Conservation (phyloP, 2,888 invertebrate genomes). For the Oscheius sp. region DNA sequence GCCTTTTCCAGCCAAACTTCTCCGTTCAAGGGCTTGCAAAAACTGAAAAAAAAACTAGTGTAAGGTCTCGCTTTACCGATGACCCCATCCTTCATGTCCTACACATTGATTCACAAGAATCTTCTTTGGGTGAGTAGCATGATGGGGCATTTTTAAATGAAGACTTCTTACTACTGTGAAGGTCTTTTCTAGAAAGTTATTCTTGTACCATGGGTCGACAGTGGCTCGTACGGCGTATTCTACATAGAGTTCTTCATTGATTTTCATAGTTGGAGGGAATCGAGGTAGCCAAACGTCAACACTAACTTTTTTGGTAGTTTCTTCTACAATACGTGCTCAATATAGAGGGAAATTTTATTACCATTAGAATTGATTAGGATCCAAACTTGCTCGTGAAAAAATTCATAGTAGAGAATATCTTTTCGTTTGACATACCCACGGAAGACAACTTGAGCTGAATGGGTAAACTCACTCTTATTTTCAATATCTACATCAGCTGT, state of each 20-base stretch:
- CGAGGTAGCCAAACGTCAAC: slow-evolving; percentile 59
- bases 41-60: slow-evolving; percentile 32
- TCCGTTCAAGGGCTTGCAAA: slow-evolving; percentile 56
- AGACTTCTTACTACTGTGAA: slow-evolving; percentile 49
- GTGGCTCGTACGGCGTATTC: slow-evolving; percentile 54
- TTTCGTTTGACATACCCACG: slow-evolving; percentile 55
- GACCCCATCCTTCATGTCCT: slow-evolving; percentile 44
- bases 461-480: slow-evolving; percentile 45
- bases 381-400: slow-evolving; percentile 59
- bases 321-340: slow-evolving; percentile 19
- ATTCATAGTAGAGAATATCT: slow-evolving; percentile 44
- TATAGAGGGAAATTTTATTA: neutral
- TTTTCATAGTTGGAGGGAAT: slow-evolving; percentile 55
- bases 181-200: slow-evolving; percentile 49
- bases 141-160: slow-evolving; percentile 53
- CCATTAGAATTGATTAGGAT: slow-evolving; percentile 40
- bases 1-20: slow-evolving; percentile 50
- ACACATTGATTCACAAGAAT: slow-evolving; percentile 54
- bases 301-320: slow-evolving; percentile 31
- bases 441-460: slow-evolving; percentile 55
- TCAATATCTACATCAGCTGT: slow-evolving; percentile 44
- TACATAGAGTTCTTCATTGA: slow-evolving; percentile 44
- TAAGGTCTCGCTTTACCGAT: slow-evolving; percentile 34
- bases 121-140: slow-evolving; percentile 45
- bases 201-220: slow-evolving; percentile 59